These are phyloP conservation scores for Halocynthia roretzi DNA, from an alignment of 23 tunicate species.

Conservation along the genomic window DNA sequence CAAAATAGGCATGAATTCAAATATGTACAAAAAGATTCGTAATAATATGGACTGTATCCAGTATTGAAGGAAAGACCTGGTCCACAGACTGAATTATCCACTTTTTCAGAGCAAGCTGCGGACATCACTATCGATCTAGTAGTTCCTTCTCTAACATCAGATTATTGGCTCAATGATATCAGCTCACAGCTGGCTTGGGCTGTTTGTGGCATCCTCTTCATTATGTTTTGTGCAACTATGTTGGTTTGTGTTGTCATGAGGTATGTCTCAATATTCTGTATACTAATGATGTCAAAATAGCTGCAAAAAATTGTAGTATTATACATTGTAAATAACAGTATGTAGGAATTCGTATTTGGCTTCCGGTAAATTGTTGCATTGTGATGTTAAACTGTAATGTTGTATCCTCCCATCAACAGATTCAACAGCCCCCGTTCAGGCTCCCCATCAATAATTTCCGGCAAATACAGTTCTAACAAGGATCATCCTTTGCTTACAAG, in stretches of 20 bases:
- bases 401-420: background rate
- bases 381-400: no score
- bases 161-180: slow-evolving; percentile 65
- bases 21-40: slow-evolving; percentile 1
- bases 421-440: slow-evolving; percentile 2
- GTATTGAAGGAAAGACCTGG: background rate
- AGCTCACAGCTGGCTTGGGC: slow-evolving; percentile 48
- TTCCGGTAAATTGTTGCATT: no score
- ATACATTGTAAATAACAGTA: no score
- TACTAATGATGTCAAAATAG: no score
- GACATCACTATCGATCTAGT: no score
- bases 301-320: no score
- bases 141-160: no score
- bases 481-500: background rate
- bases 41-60: background rate
- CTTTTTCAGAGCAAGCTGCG: no score
- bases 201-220: slow-evolving; percentile 55
- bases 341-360: no score
- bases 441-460: background rate
- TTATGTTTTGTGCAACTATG: slow-evolving; percentile 55
- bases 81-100: no score
- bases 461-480: background rate
- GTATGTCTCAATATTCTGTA: slow-evolving; percentile 8
- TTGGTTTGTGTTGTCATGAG: slow-evolving; percentile 67
- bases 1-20: background rate